Percentiles rank a stretch among this genome's conserved stretches.
These are phyloP conservation scores for Mastigias papua DNA, from an alignment of 30 jellyfish, hydroid and myxozoan genomes.

Conservation along the genomic window DNA sequence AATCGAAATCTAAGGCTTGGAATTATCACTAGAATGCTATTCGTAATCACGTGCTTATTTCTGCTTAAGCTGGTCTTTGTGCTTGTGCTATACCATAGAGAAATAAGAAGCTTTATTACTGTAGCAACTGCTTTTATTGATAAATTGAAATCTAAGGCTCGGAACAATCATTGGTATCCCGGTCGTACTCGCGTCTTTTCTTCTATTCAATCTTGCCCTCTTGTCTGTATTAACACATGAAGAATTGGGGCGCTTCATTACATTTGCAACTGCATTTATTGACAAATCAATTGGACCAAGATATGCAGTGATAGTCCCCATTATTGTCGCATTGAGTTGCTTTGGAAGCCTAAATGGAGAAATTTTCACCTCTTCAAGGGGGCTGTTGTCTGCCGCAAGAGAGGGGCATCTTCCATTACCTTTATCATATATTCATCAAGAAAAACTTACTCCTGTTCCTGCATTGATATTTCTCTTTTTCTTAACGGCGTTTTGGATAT, in stretches of 20 bases:
- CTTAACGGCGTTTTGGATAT: conserved; percentile 42
- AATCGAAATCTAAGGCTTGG: not conserved
- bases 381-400: conserved; percentile 72
- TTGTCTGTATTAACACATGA: conserved; percentile 56
- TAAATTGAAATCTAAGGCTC: not conserved
- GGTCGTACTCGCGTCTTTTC: not conserved
- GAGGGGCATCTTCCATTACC: conserved; percentile 83
- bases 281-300: conserved; percentile 40
- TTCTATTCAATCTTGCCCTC: conserved; percentile 46
- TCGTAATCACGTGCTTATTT: conserved; percentile 14
- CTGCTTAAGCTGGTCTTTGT: conserved; percentile 41
- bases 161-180: not conserved
- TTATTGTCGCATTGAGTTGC: not conserved
- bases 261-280: conserved; percentile 25
- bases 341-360: not conserved
- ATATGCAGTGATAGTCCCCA: conserved; percentile 34
- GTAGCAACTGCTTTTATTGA: conserved; percentile 30
- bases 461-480: conserved; percentile 35
- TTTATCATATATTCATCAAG: conserved; percentile 53
- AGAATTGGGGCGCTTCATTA: not conserved
- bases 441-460: conserved; percentile 71
- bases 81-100: conserved; percentile 43
- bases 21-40: not conserved
- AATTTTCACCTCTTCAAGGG: conserved; percentile 8
- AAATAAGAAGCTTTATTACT: not conserved